Percentiles rank a stretch among this genome's conserved stretches.
phyloP scores from a whole-genome alignment of 2,888 invertebrate species.

The Exocentrus adspersus region DNA sequence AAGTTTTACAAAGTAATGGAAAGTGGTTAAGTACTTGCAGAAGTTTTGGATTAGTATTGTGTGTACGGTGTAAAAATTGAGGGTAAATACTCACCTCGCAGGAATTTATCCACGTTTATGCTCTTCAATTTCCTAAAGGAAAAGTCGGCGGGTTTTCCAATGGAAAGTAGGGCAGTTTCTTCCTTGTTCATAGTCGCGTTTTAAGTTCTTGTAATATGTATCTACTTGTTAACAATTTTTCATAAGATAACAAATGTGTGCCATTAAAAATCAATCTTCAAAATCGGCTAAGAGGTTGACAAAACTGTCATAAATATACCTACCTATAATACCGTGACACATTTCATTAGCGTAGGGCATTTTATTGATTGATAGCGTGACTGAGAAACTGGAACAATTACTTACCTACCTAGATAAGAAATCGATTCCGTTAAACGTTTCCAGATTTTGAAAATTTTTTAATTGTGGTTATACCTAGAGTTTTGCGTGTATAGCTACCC shows the following conservation, averaged over 20 bases:
- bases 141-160: slow-evolving; percentile 61
- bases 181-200: not conserved
- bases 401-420: not conserved
- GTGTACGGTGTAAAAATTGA: too few species aligned
- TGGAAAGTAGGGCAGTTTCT: slow-evolving; percentile 24
- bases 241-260: not conserved
- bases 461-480: too few species aligned
- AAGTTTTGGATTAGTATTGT: too few species aligned
- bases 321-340: not conserved
- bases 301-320: too few species aligned
- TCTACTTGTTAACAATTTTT: not conserved
- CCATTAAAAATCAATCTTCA: slow-evolving; percentile 6
- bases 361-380: not conserved
- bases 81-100: too few species aligned
- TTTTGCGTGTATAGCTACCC: too few species aligned
- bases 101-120: slow-evolving; percentile 46
- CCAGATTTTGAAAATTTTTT: too few species aligned
- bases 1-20: too few species aligned
- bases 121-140: slow-evolving; percentile 59
- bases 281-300: not conserved
- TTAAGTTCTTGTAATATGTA: not conserved
- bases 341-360: not conserved
- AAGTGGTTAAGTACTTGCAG: too few species aligned
- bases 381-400: slow-evolving; percentile 1
- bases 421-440: not conserved